phyloP scores from a whole-genome alignment of 2,113 vertebrate genomes.

The Petromus typicus region DNA sequence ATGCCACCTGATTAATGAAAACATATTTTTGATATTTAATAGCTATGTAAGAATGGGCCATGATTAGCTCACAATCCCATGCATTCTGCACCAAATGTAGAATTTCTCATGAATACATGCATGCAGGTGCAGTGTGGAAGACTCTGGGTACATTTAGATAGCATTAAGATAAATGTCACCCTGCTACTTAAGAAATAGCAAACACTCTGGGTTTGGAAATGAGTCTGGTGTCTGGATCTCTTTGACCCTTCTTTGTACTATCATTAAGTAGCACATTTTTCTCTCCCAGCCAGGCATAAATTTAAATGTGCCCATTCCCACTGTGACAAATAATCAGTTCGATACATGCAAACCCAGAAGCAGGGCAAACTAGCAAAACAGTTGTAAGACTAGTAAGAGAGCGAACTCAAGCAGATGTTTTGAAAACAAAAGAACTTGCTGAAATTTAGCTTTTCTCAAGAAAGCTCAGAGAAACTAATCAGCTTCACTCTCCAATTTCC shows the following conservation, averaged over 20 bases:
- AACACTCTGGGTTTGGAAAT: slow-evolving; percentile 12
- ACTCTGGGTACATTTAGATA: slow-evolving; percentile 59
- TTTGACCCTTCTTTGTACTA: slow-evolving; percentile 50
- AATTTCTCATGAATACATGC: slow-evolving; percentile 58
- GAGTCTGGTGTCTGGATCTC: slow-evolving; percentile 46
- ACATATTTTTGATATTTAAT: slow-evolving; percentile 61
- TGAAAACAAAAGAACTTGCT: slow-evolving; percentile 73
- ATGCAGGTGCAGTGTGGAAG: not conserved
- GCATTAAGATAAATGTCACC: slow-evolving; percentile 64
- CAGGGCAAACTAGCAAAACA: slow-evolving; percentile 54
- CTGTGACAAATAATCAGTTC: slow-evolving; percentile 66
- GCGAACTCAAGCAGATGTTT: slow-evolving; percentile 68
- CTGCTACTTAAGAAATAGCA: slow-evolving; percentile 49
- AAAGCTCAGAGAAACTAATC: slow-evolving; percentile 39
- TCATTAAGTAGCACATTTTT: slow-evolving; percentile 24
- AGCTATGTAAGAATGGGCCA: slow-evolving; percentile 19
- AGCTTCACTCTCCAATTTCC: not conserved
- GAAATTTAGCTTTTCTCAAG: slow-evolving; percentile 54
- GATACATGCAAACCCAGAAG: slow-evolving; percentile 54
- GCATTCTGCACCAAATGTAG: slow-evolving; percentile 51
- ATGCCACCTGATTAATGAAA: slow-evolving; percentile 69
- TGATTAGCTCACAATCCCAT: slow-evolving; percentile 49
- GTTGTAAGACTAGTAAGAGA: slow-evolving; percentile 51
- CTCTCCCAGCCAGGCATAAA: slow-evolving; percentile 45
- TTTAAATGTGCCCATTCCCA: slow-evolving; percentile 58